Conservation (phyloP, 2,113 vertebrate genomes). For the Pteropus alecto region DNA sequence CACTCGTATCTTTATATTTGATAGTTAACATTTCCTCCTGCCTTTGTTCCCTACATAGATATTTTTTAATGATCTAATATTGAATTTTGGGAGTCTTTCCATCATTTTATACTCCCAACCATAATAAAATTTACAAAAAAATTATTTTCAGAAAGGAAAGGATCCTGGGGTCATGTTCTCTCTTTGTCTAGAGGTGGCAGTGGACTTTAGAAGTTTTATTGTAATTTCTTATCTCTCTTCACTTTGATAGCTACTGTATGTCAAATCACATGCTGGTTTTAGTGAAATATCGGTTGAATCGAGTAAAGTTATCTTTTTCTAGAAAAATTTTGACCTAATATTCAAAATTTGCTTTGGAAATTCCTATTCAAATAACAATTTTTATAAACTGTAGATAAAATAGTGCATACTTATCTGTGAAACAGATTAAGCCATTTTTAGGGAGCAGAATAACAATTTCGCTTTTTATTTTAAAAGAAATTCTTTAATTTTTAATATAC, state of each 20-base stretch:
- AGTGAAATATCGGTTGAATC: conserved; percentile 24
- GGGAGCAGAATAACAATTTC: conserved; percentile 12
- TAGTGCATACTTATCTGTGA: neutral
- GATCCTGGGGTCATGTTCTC: neutral
- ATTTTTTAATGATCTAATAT: neutral
- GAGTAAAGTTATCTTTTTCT: neutral
- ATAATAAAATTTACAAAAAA: conserved; percentile 17
- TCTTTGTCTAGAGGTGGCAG: conserved; percentile 16
- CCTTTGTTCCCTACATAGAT: neutral
- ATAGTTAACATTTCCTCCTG: neutral
- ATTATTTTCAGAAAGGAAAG: neutral
- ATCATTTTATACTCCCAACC: neutral
- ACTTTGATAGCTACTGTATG: neutral
- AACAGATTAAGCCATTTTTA: neutral
- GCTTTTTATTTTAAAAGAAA: conserved; percentile 50
- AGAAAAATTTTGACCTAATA: neutral
- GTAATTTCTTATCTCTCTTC: neutral
- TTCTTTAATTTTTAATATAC: neutral
- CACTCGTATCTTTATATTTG: neutral
- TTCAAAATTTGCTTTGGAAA: conserved; percentile 18
- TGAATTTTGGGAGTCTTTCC: conserved; percentile 1
- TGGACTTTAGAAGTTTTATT: neutral
- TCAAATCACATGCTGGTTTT: conserved; percentile 19
- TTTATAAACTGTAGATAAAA: conserved; percentile 35
- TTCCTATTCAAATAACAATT: neutral